These are phyloP conservation scores for Atherinomorus stipes DNA, from an alignment of 2,113 vertebrate genomes.

Conservation along the genomic window DNA sequence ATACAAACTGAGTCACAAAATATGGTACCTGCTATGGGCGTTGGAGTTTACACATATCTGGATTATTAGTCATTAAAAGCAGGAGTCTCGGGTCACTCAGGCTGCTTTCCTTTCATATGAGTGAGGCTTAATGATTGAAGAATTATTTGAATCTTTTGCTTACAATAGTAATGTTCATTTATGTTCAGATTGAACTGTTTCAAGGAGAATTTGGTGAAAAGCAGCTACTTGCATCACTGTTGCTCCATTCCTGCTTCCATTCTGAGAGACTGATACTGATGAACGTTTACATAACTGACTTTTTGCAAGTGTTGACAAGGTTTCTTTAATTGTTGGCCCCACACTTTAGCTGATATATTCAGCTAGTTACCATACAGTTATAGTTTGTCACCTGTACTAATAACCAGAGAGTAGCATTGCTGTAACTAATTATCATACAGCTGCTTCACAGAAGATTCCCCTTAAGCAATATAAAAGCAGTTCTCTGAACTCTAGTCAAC, in stretches of 20 bases:
- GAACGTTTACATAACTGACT: background rate
- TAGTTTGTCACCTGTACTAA: too few species aligned
- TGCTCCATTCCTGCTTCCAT: background rate
- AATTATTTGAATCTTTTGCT: background rate
- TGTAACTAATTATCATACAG: background rate
- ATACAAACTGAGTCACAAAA: constrained; percentile 24
- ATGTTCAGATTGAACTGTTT: background rate
- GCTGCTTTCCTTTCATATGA: constrained; percentile 17
- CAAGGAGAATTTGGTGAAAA: background rate
- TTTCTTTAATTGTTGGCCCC: too few species aligned
- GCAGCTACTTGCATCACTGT: background rate
- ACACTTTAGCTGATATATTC: too few species aligned
- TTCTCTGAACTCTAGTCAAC: too few species aligned
- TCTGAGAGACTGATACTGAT: background rate
- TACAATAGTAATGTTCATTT: background rate
- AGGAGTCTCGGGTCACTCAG: constrained; percentile 29
- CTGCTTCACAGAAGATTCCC: background rate
- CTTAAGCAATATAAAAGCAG: background rate
- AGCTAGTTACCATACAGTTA: too few species aligned
- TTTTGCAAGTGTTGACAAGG: background rate
- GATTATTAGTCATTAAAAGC: constrained; percentile 61
- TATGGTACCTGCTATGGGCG: constrained; percentile 58
- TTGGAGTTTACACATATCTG: constrained; percentile 57
- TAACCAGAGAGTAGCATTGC: too few species aligned
- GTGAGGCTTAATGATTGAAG: background rate